A percentile compares a stretch with the other conserved stretches of the same genome.
Evolutionary conservation across 2,797 vertebrate species (phyloP).

Genomic region (Brachyalestes nurse): DNA sequence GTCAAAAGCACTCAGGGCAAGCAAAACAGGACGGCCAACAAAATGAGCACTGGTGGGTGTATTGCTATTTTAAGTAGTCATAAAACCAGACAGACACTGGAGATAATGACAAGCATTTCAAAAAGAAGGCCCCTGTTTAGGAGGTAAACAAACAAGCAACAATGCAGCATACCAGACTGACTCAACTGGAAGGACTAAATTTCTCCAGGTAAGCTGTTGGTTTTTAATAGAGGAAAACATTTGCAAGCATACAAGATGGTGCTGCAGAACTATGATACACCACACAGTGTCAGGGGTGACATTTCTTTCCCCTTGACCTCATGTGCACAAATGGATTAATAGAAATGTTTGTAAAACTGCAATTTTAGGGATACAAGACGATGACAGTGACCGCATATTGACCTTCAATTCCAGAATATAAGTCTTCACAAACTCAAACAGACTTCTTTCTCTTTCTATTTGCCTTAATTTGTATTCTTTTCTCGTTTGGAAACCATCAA

Average conservation of each 20-base stretch:
- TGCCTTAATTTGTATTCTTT: conserved; percentile 57
- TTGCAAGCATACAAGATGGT: not conserved
- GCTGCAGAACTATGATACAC: not conserved
- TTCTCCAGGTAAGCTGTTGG: not conserved
- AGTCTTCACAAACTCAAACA: conserved; percentile 1
- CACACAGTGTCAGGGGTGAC: not conserved
- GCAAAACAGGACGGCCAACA: conserved; percentile 19
- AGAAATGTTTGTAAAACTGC: too few species aligned
- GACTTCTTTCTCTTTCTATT: conserved; percentile 10
- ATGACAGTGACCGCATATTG: not conserved
- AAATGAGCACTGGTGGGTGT: conserved; percentile 6
- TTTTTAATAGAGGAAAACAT: not conserved
- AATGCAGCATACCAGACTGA: not conserved
- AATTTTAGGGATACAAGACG: not conserved
- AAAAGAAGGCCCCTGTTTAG: not conserved
- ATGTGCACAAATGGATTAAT: not conserved
- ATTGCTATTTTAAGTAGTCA: conserved; percentile 3
- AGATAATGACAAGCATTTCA: not conserved
- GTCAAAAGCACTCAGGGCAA: conserved; percentile 17
- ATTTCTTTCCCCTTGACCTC: not conserved
- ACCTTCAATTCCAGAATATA: not conserved
- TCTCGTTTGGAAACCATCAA: conserved; percentile 56
- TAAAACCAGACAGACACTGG: not conserved
- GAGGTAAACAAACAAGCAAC: not conserved
- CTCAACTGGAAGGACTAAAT: not conserved